Evolutionary conservation across 2,888 invertebrate genomes (phyloP).

Genomic region (Merodon equestris): DNA sequence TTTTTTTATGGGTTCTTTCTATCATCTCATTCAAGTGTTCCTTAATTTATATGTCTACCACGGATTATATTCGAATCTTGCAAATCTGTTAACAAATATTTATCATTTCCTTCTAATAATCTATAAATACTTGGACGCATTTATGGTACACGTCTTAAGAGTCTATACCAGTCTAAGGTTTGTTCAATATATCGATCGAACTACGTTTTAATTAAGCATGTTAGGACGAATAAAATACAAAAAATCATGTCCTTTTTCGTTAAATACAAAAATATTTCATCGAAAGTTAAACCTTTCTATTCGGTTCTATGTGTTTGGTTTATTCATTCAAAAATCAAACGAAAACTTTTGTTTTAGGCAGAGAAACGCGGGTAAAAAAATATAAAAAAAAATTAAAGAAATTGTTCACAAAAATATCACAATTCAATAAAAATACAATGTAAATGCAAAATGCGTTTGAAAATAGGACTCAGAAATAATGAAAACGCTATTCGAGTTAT

Average conservation of each 20-base stretch:
- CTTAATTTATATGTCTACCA: slow-evolving; percentile 32
- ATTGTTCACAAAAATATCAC: slow-evolving; percentile 67
- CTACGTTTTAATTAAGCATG: slow-evolving; percentile 36
- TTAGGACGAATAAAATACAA: too few relatives aligned
- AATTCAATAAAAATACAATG: slow-evolving; percentile 62
- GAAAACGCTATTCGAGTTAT: too few relatives aligned
- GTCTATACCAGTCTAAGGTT: slow-evolving; percentile 56
- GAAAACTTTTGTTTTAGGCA: neutral
- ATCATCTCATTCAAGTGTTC: neutral
- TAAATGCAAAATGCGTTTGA: slow-evolving; percentile 28
- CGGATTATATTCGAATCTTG: slow-evolving; percentile 30
- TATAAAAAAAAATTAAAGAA: slow-evolving; percentile 27
- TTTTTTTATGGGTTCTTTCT: neutral
- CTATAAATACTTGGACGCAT: too few relatives aligned
- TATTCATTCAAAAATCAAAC: slow-evolving; percentile 11
- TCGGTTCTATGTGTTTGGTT: too few relatives aligned
- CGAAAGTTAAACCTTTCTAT: too few relatives aligned
- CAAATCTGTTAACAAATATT: slow-evolving; percentile 22
- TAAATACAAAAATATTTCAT: slow-evolving; percentile 7
- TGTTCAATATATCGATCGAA: slow-evolving; percentile 53
- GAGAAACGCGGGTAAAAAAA: neutral
- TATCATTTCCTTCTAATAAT: slow-evolving; percentile 46
- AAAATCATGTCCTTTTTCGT: too few relatives aligned
- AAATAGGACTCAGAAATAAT: slow-evolving; percentile 46
- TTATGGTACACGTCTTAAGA: slow-evolving; percentile 14